These are phyloP conservation scores for Oceanites oceanicus DNA, from an alignment of 2,113 vertebrate genomes.

Conservation along the genomic window DNA sequence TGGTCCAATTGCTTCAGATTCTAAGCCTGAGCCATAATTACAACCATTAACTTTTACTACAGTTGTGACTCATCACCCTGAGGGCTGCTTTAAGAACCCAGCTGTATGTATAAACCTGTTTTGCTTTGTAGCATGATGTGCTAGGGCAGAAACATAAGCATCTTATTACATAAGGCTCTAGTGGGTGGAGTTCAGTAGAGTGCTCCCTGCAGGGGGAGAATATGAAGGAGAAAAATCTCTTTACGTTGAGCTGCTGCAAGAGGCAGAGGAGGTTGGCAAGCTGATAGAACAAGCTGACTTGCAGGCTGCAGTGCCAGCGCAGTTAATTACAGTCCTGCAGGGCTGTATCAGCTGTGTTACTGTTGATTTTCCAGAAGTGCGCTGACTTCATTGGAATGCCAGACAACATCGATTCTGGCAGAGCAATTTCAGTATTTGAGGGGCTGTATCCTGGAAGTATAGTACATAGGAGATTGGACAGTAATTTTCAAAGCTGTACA, in stretches of 20 bases:
- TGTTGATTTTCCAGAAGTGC: not conserved
- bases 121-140: not conserved
- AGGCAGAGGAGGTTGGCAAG: not conserved
- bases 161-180: not conserved
- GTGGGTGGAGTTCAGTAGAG: not conserved
- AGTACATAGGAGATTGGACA: not conserved
- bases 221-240: not conserved
- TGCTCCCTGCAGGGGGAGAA: slow-evolving; percentile 11
- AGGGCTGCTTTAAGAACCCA: not conserved
- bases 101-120: not conserved
- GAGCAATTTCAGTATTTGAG: rapidly evolving
- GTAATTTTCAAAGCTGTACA: not conserved
- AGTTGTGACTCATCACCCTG: not conserved
- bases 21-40: not conserved
- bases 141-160: not conserved
- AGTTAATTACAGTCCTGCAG: not conserved
- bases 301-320: not conserved
- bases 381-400: not conserved
- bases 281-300: not conserved
- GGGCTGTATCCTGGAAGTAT: not conserved
- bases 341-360: not conserved
- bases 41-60: not conserved
- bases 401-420: not conserved
- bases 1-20: not conserved
- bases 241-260: not conserved